A percentile compares a stretch with the other conserved stretches of the same genome.
Evolutionary conservation across 2,888 invertebrate species (phyloP).

Genomic region (Lepidocyrtoides sp.): DNA sequence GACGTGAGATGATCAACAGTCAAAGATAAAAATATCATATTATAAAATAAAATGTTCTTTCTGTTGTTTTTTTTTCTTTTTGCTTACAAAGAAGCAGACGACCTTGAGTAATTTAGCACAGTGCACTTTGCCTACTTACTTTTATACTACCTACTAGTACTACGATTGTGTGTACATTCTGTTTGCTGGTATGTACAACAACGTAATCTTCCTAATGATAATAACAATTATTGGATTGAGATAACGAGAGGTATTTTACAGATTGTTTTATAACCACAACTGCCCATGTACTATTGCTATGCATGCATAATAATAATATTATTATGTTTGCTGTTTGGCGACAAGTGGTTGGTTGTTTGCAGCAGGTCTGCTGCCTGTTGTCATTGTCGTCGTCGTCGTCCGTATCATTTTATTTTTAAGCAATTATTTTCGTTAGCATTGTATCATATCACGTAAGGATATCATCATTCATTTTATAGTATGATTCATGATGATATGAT

Average conservation of each 20-base stretch:
- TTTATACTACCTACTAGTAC: neutral
- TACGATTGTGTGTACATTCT: neutral
- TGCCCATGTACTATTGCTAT: neutral
- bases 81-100: slow-evolving; percentile 53
- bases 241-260: slow-evolving; percentile 50
- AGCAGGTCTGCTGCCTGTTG: neutral
- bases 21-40: slow-evolving; percentile 13
- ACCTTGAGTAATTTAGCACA: slow-evolving; percentile 68
- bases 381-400: too few relatives aligned
- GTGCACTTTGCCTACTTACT: slow-evolving; percentile 21
- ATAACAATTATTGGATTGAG: slow-evolving; percentile 37
- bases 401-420: neutral
- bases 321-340: neutral
- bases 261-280: slow-evolving; percentile 33
- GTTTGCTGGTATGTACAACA: neutral
- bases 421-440: slow-evolving; percentile 1
- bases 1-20: slow-evolving; percentile 53
- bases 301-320: too few relatives aligned
- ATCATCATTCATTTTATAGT: slow-evolving; percentile 54
- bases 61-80: neutral
- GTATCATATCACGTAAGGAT: slow-evolving; percentile 25
- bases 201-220: slow-evolving; percentile 17
- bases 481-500: slow-evolving; percentile 51
- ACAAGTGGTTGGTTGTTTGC: neutral
- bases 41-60: neutral